These are phyloP conservation scores for Callithrix jacchus DNA, from an alignment of 2,113 vertebrate species.

Conservation along the genomic window DNA sequence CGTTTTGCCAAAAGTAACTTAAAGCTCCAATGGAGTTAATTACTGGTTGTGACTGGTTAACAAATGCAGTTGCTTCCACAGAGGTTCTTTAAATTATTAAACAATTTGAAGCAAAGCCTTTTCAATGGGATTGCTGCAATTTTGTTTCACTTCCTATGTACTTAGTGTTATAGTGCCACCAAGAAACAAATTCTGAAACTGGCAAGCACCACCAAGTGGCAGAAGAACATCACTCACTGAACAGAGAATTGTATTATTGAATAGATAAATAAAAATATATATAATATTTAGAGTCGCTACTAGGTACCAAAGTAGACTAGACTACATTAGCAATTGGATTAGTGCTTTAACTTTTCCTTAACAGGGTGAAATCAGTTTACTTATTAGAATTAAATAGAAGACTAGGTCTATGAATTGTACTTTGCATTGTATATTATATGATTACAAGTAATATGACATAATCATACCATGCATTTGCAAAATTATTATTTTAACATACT, in stretches of 20 bases:
- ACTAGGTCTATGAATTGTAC: background rate
- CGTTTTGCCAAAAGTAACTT: conserved; percentile 53
- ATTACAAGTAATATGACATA: background rate
- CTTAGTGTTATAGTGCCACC: conserved; percentile 57
- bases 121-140: conserved; percentile 52
- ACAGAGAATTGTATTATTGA: conserved; percentile 3
- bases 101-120: conserved; percentile 65
- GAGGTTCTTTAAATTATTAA: conserved; percentile 72
- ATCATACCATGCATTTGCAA: background rate
- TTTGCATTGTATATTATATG: background rate
- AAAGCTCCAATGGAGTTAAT: conserved; percentile 66
- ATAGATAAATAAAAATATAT: conserved; percentile 67
- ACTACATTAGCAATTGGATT: conserved; percentile 31
- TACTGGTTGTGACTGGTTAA: conserved; percentile 67
- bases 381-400: conserved; percentile 44
- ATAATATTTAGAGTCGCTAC: conserved; percentile 30
- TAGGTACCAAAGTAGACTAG: conserved; percentile 6
- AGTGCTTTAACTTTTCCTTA: background rate
- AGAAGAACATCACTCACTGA: conserved; percentile 78
- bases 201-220: conserved; percentile 84
- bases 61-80: conserved; percentile 67
- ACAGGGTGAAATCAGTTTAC: conserved; percentile 23
- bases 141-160: conserved; percentile 5
- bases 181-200: conserved; percentile 61
- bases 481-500: background rate